Base-by-base conservation (phyloP, 23 tunicate genomes). In the Aplidium turbinatum region DNA sequence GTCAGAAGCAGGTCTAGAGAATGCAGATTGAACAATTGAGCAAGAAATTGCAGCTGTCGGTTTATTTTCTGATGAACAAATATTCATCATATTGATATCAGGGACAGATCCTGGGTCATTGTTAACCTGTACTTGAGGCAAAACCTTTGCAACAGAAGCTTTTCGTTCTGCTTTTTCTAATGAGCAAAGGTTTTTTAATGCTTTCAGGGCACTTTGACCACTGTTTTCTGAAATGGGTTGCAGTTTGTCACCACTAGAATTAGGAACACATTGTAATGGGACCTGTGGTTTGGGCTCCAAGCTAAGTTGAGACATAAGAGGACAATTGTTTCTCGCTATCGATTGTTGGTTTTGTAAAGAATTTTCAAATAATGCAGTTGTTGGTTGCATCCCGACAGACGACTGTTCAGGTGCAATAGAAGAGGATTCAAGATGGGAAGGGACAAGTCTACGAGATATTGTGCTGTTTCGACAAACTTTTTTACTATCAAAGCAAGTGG, bases 401-500 rank as follows among this genome's bases (percentile, higher is more conserved):
- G n/a, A n/a, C n/a, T n/a, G n/a, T n/a, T n/a, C n/a, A n/a, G n/a
- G n/a, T n/a, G n/a, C n/a, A n/a, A n/a, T n/a, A n/a, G n/a, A n/a
- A n/a, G n/a, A n/a, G n/a, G n/a, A n/a, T n/a, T n/a, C n/a, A n/a
- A n/a, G n/a, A n/a, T n/a, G n/a, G n/a, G n/a, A 38, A 65, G 72
- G 30, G 7, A 35, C 47, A 54, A 73, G 13, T 0, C 65, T 76
- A 72, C 89, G 54, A 38, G 91, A 85, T 45, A 85, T 85, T 4
- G 77, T 85, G 57, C 91, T 85, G 36, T 85, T 85, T 45, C 40
- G 57, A 58, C 91, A 85, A 52, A 47, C 75, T 32, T 42, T 68
- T 46, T 79, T 36, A 13, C 77, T 39, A 31, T 85, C 91, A 0
- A 73, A n/a, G 51, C 77, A 78, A 7, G 51, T 34, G 19, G 58